Evolutionary conservation across 2,797 vertebrate genomes (phyloP), one percentile per base, ranked within the genome.

Genomic region (Knipowitschia caucasica): DNA sequence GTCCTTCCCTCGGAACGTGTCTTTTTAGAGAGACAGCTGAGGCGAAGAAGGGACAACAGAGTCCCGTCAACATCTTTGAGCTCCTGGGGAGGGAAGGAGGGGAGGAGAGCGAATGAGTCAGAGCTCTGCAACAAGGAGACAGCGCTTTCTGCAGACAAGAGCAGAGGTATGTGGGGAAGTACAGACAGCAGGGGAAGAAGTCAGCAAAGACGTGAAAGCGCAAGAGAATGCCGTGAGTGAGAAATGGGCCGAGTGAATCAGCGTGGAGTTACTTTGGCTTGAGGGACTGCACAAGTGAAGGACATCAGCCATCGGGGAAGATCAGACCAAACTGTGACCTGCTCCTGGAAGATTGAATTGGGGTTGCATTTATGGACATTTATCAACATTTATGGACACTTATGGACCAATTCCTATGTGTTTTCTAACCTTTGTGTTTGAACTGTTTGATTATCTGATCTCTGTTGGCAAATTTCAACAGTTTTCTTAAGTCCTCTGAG

Each of bases 21-120:
- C 40, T 44, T 59, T 74, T 55, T 15, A 44, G 34, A 38, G 26
- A 25, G 23, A 26, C 4, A 34, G 15, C 12, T 40, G 53, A 69
- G 35, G 24, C 34, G 73, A 64, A 61, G 31, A 64, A 59, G 58
- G 18, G 47, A 52, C 60, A 43, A 76, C 65, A 25, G 20, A 53
- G 68, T 58, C 53, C 50, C 59, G 57, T 71, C 29, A 69, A 56
- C 52, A 68, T 64, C 69, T 60, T 50, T 56, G 56, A 69, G 67
- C 75, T 76, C 77, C 76, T 84, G 77, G 56, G 56, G 69, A 82
- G 61, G 50, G 69, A 71, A 67, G 69, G 67, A 72, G 71, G 71
- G 77, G 77, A 73, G 70, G 73, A 64, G 76, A 65, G 57, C 33
- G 77, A 57, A 67, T 81, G 82, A 84, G 49, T 86, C 83, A 84